These are phyloP conservation scores for Odontophorus gujanensis DNA, from an alignment of 2,113 vertebrate species.

Conservation along the genomic window DNA sequence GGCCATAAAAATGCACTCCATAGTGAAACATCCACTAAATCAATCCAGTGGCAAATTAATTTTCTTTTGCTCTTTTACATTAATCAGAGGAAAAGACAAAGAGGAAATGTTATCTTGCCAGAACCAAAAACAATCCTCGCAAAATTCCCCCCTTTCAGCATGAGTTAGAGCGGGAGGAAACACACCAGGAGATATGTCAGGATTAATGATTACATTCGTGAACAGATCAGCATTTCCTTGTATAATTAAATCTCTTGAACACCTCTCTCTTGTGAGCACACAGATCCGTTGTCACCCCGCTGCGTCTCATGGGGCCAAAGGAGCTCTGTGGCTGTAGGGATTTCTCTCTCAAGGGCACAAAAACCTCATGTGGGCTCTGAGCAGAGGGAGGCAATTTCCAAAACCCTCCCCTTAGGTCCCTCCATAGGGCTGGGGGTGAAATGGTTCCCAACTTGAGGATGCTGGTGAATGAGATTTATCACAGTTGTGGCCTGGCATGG, in stretches of 20 bases:
- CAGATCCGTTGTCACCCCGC: rapidly evolving
- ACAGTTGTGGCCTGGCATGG: rapidly evolving
- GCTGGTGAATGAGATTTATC: rapidly evolving
- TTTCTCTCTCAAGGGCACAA: background rate
- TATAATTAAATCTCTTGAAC: background rate
- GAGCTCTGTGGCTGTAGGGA: rapidly evolving
- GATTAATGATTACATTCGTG: background rate
- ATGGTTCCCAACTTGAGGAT: rapidly evolving
- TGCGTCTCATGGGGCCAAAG: rapidly evolving
- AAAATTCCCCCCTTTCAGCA: background rate
- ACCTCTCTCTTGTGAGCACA: rapidly evolving
- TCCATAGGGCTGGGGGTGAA: background rate
- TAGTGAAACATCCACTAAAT: slow-evolving; percentile 9
- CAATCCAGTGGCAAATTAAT: slow-evolving; percentile 10
- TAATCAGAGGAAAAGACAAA: slow-evolving; percentile 38
- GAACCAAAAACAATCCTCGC: slow-evolving; percentile 18
- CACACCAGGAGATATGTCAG: slow-evolving; percentile 18
- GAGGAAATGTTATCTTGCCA: background rate
- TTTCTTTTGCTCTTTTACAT: background rate
- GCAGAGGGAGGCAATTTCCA: background rate
- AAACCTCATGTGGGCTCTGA: background rate
- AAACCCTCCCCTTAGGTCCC: rapidly evolving
- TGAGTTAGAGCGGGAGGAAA: slow-evolving; percentile 46
- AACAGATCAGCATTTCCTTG: slow-evolving; percentile 7
- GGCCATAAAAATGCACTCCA: background rate